Evolutionary conservation across 1,140 invertebrate species (phyloP), one percentile per base, ranked within the genome.

Genomic region (Zophobas morio): DNA sequence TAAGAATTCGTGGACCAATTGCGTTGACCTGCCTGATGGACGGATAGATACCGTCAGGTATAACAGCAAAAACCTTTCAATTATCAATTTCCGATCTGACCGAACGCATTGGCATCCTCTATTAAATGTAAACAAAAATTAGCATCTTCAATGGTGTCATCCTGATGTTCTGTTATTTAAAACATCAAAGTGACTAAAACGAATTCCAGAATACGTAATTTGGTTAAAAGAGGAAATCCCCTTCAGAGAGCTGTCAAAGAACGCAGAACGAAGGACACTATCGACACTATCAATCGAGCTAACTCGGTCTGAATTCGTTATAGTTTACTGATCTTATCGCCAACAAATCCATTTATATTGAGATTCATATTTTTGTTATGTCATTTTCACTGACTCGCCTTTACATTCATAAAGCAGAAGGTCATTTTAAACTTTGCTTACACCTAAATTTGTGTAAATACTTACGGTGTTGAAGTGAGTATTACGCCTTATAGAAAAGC

Each of bases 331-430:
- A 81, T 81, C 40, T 80, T 81, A 81, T 81, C 80, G 46, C 35
- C 35, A 47, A 79, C 80, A 82, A 83, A 83, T 83, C 82, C 81
- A 83, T 83, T 83, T 83, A 83, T 82, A 82, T 83, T 82, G 81
- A 82, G 81, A 83, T 82, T 82, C 77, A 76, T 81, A 79, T 82
- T 83, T 81, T 37, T 83, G 82, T 82, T 79, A 76, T 80, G 82
- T 83, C 82, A 83, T 81, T 56, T 70, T 79, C 56, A 53, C 66
- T 49, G 47, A 71, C 73, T 75, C 63, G 53, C 47, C 54, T 77
- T 60, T 73, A 35, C 78, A 74, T 79, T 73, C 78, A 77, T 56
- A 74, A 51, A 77, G 8, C 32, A 2, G 34, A 76, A 63, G 37
- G n/a, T 72, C 37, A 49, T 72, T 77, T 63, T 63, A 36, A n/a